Evolutionary conservation across 1,140 invertebrate genomes (phyloP).

Genomic region (Euura lappo): DNA sequence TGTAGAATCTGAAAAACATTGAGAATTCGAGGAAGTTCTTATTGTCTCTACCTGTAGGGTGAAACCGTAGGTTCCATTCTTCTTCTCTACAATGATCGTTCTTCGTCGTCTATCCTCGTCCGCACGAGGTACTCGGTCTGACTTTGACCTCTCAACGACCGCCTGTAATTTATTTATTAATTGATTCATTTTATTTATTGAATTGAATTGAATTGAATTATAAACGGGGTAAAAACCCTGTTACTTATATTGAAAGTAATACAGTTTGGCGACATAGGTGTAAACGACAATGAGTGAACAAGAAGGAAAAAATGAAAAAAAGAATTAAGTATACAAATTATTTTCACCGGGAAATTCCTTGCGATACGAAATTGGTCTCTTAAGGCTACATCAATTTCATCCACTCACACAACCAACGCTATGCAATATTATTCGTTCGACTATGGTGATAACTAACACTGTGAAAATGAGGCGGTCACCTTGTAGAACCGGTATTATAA

Average conservation of each 20-base stretch:
- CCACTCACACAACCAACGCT: no score
- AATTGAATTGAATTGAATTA: no score
- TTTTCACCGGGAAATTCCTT: no score
- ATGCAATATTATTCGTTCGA: no score
- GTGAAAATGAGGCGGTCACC: no score
- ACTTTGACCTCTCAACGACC: constrained; percentile 81
- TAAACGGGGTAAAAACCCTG: constrained; percentile 7
- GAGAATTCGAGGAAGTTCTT: background rate
- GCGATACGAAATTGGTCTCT: no score
- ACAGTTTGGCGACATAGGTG: background rate
- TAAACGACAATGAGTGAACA: background rate
- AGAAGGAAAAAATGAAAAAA: background rate
- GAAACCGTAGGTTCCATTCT: constrained; percentile 91
- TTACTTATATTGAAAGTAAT: background rate
- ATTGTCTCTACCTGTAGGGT: constrained; percentile 74
- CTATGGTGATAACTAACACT: no score
- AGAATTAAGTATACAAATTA: background rate
- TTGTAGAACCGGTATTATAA: no score
- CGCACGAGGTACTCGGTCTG: constrained; percentile 78
- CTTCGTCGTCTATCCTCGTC: constrained; percentile 84
- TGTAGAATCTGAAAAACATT: no score
- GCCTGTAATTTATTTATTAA: constrained; percentile 51
- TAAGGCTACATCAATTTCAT: no score
- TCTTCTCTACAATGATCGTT: constrained; percentile 91
- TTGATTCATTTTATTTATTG: constrained; percentile 16